These are phyloP conservation scores for Helleia helle DNA, from an alignment of 2,888 invertebrate species.

Conservation along the genomic window DNA sequence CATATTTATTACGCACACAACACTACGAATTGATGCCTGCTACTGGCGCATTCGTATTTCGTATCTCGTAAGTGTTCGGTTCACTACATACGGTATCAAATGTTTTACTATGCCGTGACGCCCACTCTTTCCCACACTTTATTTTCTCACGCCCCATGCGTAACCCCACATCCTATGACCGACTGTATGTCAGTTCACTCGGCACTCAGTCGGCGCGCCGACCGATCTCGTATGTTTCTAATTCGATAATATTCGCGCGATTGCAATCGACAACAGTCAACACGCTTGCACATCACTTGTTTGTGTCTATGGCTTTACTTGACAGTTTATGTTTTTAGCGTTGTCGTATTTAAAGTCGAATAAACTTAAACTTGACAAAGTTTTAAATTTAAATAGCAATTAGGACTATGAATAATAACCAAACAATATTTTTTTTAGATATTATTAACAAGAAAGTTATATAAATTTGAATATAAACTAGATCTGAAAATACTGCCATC, in stretches of 20 bases:
- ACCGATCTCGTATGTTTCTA: constrained; percentile 25
- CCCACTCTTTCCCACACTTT: constrained; percentile 89
- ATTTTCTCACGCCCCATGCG: constrained; percentile 86
- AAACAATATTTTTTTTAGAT: constrained; percentile 6
- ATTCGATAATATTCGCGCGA: constrained; percentile 41
- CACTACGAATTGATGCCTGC: constrained; percentile 46
- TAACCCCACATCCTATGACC: constrained; percentile 84
- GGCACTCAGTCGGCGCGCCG: constrained; percentile 42
- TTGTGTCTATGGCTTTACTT: constrained; percentile 59
- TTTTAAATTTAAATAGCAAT: not conserved
- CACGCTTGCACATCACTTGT: constrained; percentile 40
- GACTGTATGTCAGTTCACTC: constrained; percentile 42
- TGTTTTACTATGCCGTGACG: constrained; percentile 76
- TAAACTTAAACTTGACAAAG: constrained; percentile 46
- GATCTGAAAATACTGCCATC: constrained; percentile 79
- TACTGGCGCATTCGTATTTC: constrained; percentile 49
- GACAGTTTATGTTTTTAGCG: constrained; percentile 65
- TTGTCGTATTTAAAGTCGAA: constrained; percentile 57
- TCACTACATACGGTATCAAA: constrained; percentile 72
- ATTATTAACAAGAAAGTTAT: not conserved
- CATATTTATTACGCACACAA: constrained; percentile 61
- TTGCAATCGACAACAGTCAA: constrained; percentile 38
- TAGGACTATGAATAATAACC: not conserved
- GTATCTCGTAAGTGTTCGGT: constrained; percentile 50
- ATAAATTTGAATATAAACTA: not conserved